Conservation (phyloP, 1,140 invertebrate genomes). For the Tetragnatha versicolor region DNA sequence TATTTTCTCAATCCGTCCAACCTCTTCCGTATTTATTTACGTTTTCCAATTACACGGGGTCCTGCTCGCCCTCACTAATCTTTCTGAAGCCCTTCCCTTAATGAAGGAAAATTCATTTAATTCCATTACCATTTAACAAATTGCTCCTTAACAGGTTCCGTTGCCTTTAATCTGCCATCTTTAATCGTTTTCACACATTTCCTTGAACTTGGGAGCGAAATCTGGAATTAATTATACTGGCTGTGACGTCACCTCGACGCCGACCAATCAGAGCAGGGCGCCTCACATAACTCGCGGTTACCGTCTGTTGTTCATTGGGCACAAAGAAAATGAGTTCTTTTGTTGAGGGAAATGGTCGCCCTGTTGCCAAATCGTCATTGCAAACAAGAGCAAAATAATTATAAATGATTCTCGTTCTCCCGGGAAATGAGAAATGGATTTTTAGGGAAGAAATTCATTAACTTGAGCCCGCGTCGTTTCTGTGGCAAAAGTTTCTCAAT, state of each 20-base stretch:
- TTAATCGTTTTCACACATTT: constrained; percentile 10
- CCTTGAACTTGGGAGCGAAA: not conserved
- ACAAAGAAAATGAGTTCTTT: not conserved
- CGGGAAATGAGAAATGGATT: not conserved
- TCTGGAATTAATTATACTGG: not conserved
- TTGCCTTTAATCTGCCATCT: not conserved
- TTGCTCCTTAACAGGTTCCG: not conserved
- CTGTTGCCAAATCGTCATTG: not conserved
- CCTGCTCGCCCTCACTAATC: not conserved
- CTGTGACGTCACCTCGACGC: not conserved
- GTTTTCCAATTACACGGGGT: not conserved
- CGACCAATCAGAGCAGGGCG: not conserved
- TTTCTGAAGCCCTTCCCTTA: not conserved
- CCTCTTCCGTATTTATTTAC: too few relatives aligned
- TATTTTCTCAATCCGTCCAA: too few relatives aligned
- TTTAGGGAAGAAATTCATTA: not conserved
- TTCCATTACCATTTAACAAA: constrained; percentile 8
- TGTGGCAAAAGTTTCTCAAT: not conserved
- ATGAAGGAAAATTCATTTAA: constrained; percentile 14
- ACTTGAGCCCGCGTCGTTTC: not conserved
- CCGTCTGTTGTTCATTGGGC: not conserved
- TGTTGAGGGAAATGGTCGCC: not conserved
- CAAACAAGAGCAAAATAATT: not conserved
- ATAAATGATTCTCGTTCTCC: not conserved
- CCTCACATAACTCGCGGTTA: not conserved